These are phyloP conservation scores for Onthophagus taurus DNA, from an alignment of 1,140 invertebrate genomes.

Conservation along the genomic window DNA sequence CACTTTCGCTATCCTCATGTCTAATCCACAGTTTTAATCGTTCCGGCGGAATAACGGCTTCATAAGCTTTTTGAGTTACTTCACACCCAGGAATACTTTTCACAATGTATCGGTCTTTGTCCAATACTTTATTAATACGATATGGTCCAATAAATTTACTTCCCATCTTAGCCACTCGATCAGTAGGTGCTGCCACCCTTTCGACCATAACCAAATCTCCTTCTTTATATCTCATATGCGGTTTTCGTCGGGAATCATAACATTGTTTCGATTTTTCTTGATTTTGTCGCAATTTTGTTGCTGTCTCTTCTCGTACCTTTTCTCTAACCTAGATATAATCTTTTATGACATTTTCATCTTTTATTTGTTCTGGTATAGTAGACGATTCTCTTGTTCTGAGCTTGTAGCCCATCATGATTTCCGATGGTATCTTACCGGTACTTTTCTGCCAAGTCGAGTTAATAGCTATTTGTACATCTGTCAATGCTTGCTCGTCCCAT, in stretches of 20 bases:
- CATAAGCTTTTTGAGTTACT: not conserved
- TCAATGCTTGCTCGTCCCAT: too few relatives aligned
- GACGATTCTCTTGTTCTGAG: not conserved
- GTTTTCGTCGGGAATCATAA: not conserved
- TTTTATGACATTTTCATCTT: not conserved
- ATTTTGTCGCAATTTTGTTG: not conserved
- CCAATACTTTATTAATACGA: not conserved
- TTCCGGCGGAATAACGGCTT: not conserved
- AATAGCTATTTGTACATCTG: not conserved
- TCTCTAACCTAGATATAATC: not conserved
- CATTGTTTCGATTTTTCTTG: not conserved
- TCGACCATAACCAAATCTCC: slow-evolving; percentile 4
- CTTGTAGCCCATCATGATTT: not conserved
- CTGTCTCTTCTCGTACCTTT: not conserved
- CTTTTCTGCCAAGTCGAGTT: not conserved
- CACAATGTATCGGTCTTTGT: slow-evolving; percentile 3
- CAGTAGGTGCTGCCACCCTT: not conserved
- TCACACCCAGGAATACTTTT: not conserved
- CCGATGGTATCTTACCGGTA: not conserved
- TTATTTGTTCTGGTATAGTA: not conserved
- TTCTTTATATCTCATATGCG: not conserved
- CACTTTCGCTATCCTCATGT: not conserved
- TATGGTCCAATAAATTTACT: slow-evolving; percentile 1
- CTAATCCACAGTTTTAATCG: not conserved
- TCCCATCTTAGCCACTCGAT: not conserved